phyloP scores from a whole-genome alignment of 2,888 invertebrate species.

The Aricia artaxerxes region DNA sequence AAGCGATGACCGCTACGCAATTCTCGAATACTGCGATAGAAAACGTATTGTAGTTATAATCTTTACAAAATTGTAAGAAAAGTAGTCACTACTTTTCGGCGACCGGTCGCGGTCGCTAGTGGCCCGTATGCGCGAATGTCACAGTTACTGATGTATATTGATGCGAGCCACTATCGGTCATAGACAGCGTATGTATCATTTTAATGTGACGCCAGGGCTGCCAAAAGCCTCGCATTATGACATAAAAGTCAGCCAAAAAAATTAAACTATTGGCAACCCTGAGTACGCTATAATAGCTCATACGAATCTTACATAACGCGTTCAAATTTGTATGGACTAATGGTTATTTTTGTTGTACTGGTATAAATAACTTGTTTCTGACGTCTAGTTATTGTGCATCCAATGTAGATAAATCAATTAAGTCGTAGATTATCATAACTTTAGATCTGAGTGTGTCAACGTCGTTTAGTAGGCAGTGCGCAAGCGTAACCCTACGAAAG shows the following conservation, averaged over 20 bases:
- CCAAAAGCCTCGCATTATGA: background rate
- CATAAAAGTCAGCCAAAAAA: background rate
- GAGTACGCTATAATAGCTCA: background rate
- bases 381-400: slow-evolving; percentile 15
- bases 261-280: background rate
- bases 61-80: no score
- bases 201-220: background rate
- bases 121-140: background rate
- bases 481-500: background rate
- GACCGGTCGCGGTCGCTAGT: background rate
- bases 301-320: slow-evolving; percentile 21
- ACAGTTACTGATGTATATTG: background rate
- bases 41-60: no score
- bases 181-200: background rate
- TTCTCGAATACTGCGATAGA: no score
- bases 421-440: background rate
- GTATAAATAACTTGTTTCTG: slow-evolving; percentile 6
- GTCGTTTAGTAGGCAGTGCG: background rate
- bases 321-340: slow-evolving; percentile 3
- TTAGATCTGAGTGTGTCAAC: background rate
- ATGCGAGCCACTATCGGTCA: slow-evolving; percentile 4
- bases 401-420: slow-evolving; percentile 20
- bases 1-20: no score
- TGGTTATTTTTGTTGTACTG: background rate
- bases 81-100: no score